Conservation (phyloP, 2,888 invertebrate genomes). For the Habrosyne pyritoides region DNA sequence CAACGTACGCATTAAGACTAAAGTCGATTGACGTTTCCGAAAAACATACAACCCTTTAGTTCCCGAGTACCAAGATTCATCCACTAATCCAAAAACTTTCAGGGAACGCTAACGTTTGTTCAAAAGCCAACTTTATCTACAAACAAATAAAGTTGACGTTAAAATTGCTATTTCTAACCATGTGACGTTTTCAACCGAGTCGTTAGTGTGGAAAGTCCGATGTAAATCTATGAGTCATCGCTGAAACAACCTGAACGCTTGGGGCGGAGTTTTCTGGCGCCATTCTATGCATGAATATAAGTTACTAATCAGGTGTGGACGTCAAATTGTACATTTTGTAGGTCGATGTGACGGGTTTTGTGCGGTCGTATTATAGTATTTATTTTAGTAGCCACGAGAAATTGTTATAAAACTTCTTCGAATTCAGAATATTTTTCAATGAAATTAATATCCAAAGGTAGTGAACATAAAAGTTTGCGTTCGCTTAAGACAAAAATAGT, state of each 20-base stretch:
- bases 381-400: too few species aligned
- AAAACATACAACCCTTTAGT: neutral
- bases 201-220: conserved; percentile 3
- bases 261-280: conserved; percentile 25
- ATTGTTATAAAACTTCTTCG: too few species aligned
- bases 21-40: neutral
- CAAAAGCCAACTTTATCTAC: neutral
- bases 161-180: neutral
- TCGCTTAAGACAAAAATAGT: too few species aligned
- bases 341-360: conserved; percentile 1
- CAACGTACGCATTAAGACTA: neutral
- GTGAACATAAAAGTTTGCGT: too few species aligned
- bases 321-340: conserved; percentile 20
- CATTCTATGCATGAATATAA: conserved; percentile 26
- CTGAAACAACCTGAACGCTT: conserved; percentile 23
- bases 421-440: too few species aligned
- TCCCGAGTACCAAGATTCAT: neutral
- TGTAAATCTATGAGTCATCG: conserved; percentile 7
- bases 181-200: neutral
- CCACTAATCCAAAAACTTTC: conserved; percentile 6
- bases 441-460: too few species aligned
- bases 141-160: conserved; percentile 1
- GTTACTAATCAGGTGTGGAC: conserved; percentile 42
- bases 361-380: neutral
- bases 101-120: neutral